Evolutionary conservation across 2,797 vertebrate species (phyloP), one percentile per base, ranked within the genome.

Genomic region (Malacoctenus gilli): DNA sequence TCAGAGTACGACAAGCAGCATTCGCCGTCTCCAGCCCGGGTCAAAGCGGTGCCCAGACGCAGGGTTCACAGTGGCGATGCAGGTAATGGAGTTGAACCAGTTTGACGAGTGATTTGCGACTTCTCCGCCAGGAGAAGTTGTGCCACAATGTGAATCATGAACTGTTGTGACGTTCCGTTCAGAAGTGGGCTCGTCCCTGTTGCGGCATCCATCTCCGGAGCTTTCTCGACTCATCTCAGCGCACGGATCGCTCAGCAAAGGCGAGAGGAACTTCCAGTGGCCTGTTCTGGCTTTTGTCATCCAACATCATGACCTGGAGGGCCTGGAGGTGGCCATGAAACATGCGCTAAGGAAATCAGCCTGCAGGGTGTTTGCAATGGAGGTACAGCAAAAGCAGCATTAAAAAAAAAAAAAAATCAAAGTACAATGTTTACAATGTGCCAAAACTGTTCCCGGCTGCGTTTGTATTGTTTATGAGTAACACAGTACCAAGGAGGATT

Each of bases 1-100:
- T 99, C 97, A 0, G 97, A 99, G 69, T 99, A 99, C 56, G 97
- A 99, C 84, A 99, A 99, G 41, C 97, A 98, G 10, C 96, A 99
- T 79, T 98, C 96, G 0, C 94, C 96, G 23, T 91, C 94, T 49
- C 95, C 96, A 52, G 96, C 96, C n/a, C 90, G 97, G 23, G 93
- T 98, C 40, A 99, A 99, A 78, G 97, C 97, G 6, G 95, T 99
- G 61, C 96, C 97, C 30, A 93, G 97, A 57, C 94, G 97, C 59
- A 89, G 97, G 82, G 97, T 99, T 37, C 98, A 99, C 71, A 99
- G 97, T 46, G 97, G 97, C 5, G 97, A 99, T 77, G 95, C 97
- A 8, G 97, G 97, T 99, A 89, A 85, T 74, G 11, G 13, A 7
- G 23, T 2, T 0, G 30, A 1, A 21, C 36, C 8, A 2, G 30